These are phyloP conservation scores for Eurytoma californica DNA, from an alignment of 2,888 invertebrate genomes.

Conservation along the genomic window DNA sequence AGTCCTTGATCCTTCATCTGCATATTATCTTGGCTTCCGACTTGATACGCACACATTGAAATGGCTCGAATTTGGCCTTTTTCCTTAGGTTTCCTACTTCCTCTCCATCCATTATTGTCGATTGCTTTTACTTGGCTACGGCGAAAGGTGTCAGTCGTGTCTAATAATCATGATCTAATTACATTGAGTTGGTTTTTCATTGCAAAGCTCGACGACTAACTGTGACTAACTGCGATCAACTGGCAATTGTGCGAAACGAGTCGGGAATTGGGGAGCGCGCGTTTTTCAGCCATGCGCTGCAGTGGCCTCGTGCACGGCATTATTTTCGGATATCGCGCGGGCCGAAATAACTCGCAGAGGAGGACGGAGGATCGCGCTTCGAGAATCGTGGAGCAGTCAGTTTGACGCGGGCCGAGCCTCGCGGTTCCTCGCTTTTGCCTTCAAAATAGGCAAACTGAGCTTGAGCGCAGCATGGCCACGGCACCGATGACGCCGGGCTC, in stretches of 20 bases:
- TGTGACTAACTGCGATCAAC: no score
- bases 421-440: neutral
- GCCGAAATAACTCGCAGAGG: slow-evolving; percentile 48
- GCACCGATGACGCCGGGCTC: slow-evolving; percentile 64
- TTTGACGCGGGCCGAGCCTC: slow-evolving; percentile 47
- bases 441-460: neutral
- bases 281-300: neutral
- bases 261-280: neutral
- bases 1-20: neutral
- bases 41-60: neutral
- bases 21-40: no score
- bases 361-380: neutral
- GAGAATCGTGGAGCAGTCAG: slow-evolving; percentile 31
- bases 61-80: no score
- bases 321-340: slow-evolving; percentile 51
- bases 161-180: no score
- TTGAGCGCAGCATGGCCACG: slow-evolving; percentile 11
- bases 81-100: no score
- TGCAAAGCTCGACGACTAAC: no score
- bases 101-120: no score
- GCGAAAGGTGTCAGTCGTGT: slow-evolving; percentile 50
- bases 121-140: neutral
- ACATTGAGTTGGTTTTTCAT: no score
- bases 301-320: slow-evolving; percentile 38
- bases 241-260: no score